phyloP scores from a whole-genome alignment of 1,140 invertebrate species.

The Drosophila biarmipes region DNA sequence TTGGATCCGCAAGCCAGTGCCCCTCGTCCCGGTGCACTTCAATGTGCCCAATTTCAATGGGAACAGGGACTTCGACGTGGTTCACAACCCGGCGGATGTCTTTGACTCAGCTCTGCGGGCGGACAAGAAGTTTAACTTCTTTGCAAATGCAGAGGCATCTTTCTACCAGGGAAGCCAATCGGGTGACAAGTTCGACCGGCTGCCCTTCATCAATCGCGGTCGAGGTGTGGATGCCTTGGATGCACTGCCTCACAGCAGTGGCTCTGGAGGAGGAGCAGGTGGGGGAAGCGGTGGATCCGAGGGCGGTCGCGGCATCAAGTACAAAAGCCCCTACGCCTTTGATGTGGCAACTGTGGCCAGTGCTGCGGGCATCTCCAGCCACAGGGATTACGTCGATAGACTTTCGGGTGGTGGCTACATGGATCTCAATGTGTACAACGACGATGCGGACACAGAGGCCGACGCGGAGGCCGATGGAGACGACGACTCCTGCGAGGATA shows the following conservation, averaged over 20 bases:
- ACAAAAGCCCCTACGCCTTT: conserved; percentile 74
- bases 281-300: conserved; percentile 6
- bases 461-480: conserved; percentile 48
- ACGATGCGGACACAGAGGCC: conserved; percentile 55
- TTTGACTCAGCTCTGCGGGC: conserved; percentile 69
- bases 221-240: conserved; percentile 43
- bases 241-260: conserved; percentile 43
- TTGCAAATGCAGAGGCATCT: conserved; percentile 76
- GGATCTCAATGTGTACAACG: conserved; percentile 65
- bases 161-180: conserved; percentile 65
- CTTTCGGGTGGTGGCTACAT: conserved; percentile 46
- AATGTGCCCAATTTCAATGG: conserved; percentile 79
- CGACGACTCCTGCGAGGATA: conserved; percentile 76
- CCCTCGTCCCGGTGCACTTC: conserved; percentile 85
- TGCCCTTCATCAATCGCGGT: conserved; percentile 63
- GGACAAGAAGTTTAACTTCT: conserved; percentile 83
- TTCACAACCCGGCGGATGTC: conserved; percentile 73
- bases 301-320: conserved; percentile 61
- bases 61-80: conserved; percentile 76
- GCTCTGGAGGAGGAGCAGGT: conserved; percentile 10
- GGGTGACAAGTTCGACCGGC: conserved; percentile 74
- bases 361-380: conserved; percentile 27
- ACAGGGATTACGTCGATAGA: conserved; percentile 20
- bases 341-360: conserved; percentile 49
- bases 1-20: conserved; percentile 86